phyloP scores from a whole-genome alignment of 2,797 vertebrate species.

The Agapornis canus region DNA sequence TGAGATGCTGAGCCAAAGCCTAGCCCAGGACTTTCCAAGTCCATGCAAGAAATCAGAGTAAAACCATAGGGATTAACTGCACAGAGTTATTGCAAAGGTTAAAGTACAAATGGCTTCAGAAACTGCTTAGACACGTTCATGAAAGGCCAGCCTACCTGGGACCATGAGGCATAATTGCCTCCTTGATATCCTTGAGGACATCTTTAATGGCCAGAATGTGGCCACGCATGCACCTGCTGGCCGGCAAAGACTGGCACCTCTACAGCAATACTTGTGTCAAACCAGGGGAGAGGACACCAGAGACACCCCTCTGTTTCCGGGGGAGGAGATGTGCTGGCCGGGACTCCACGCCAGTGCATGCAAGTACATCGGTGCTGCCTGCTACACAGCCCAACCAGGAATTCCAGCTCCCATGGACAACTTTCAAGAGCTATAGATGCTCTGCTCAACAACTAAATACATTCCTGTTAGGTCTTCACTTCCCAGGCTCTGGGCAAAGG shows the following conservation, averaged over 20 bases:
- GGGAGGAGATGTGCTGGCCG: neutral
- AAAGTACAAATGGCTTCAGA: neutral
- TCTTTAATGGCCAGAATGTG: fast-evolving
- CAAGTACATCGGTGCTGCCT: fast-evolving
- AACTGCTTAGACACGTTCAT: fast-evolving
- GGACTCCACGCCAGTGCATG: fast-evolving
- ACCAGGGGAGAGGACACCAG: neutral
- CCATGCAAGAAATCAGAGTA: neutral
- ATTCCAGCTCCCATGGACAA: neutral
- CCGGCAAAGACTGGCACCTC: neutral
- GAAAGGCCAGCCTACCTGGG: neutral
- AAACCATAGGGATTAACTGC: neutral
- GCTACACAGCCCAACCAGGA: fast-evolving
- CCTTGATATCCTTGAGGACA: neutral
- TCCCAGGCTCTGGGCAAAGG: neutral
- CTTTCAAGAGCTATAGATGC: neutral
- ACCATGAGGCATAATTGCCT: neutral
- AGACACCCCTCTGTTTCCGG: neutral
- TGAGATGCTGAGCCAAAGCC: neutral
- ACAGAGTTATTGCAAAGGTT: neutral
- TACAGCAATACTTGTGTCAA: fast-evolving
- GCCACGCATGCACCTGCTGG: fast-evolving
- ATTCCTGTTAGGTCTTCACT: neutral
- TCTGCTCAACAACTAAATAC: neutral
- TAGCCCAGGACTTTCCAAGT: neutral